A percentile compares a stretch with the other conserved stretches of the same genome.
Conservation (phyloP, 2,113 vertebrate genomes). For the Mus pahari region DNA sequence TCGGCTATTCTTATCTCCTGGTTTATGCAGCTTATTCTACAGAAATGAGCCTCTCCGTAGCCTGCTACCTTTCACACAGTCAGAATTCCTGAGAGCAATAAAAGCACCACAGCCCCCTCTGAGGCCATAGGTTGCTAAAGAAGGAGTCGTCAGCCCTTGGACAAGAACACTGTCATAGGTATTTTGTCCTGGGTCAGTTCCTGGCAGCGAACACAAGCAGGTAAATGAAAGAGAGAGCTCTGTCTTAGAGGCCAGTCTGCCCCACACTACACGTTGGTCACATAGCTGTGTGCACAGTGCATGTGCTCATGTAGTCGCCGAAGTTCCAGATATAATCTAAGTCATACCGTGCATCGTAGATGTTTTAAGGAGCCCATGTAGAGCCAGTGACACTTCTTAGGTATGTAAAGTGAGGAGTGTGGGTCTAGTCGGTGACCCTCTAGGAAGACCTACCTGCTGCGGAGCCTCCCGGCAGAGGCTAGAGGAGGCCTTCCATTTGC, state of each 20-base stretch:
- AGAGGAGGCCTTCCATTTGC: not conserved
- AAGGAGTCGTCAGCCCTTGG: not conserved
- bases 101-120: not conserved
- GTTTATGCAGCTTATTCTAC: not conserved
- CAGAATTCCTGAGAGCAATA: not conserved
- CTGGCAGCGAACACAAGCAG: not conserved
- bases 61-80: not conserved
- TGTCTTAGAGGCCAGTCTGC: not conserved
- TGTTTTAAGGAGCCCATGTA: not conserved
- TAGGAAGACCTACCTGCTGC: not conserved
- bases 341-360: no score
- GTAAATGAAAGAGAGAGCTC: not conserved
- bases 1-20: not conserved
- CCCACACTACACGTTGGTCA: accelerated
- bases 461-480: no score
- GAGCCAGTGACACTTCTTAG: not conserved
- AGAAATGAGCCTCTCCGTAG: not conserved
- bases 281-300: not conserved
- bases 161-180: not conserved
- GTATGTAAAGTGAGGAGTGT: not conserved
- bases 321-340: not conserved
- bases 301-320: accelerated
- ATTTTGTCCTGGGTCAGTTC: not conserved
- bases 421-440: no score
- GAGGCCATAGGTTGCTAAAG: not conserved